Base-by-base conservation (phyloP, 2,113 vertebrate species). In the Sphaerodactylus townsendi region DNA sequence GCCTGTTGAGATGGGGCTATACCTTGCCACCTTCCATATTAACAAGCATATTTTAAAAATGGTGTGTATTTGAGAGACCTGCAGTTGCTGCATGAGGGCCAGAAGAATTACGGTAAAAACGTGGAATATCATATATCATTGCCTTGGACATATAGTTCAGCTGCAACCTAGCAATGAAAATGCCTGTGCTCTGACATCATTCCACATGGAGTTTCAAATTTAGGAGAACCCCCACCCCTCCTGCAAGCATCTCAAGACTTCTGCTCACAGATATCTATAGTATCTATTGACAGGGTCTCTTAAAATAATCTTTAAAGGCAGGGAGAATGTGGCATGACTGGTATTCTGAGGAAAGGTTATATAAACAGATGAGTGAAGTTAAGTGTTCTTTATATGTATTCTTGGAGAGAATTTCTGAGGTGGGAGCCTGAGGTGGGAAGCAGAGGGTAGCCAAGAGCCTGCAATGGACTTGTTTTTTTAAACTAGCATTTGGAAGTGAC, bases 131-230 rank as follows among this genome's bases (percentile, higher is more conserved):
- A 94, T 93, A 65, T 93, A 94, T 93, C 89, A 94, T 93, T 91
- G 87, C 84, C 93, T 92, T 86, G 82, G 89, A 89, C 79, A 89
- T 85, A 89, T 73, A 68, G 65, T 92, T 88, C 90, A 93, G 75
- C 76, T 92, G 85, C 71, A 89, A 82, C 81, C 53, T 3, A 71
- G 88, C 87, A 91, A 90, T 84, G 90, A 93, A 93, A 93, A 93
- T 93, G 86, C 79, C 87, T 81, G 3, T 88, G 85, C 84, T 91
- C 85, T 94, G 96, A 96, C 96, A 96, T 94, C 96, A 94, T 93
- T 93, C 85, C 96, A 95, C 97, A 97, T 97, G 95, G 95, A 92
- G 95, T 96, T 95, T 95, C 94, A 96, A 96, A 97, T 96, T 96
- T 96, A 97, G 96, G 96, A 97, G 95, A 93, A 92, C 79, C 77